phyloP scores from a whole-genome alignment of 1,140 invertebrate species.

The Drosophila asahinai region DNA sequence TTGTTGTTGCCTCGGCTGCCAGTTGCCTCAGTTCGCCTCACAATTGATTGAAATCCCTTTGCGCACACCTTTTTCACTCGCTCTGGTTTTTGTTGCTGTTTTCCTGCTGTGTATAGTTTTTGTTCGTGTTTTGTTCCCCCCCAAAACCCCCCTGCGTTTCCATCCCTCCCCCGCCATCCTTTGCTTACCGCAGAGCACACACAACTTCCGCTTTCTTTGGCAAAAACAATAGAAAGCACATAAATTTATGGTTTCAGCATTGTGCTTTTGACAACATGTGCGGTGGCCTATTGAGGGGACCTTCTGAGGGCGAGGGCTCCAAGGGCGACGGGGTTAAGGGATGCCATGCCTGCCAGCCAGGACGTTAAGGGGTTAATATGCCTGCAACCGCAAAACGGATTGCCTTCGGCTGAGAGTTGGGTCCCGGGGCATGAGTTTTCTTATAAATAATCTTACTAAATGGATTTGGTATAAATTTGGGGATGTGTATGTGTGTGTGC shows the following conservation, averaged over 20 bases:
- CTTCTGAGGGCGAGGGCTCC: slow-evolving; percentile 1
- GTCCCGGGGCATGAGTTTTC: slow-evolving; percentile 54
- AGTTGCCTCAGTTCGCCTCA: slow-evolving; percentile 64
- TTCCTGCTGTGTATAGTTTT: slow-evolving; percentile 58
- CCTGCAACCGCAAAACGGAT: slow-evolving; percentile 81
- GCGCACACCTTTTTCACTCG: slow-evolving; percentile 72
- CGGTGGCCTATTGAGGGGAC: slow-evolving; percentile 53
- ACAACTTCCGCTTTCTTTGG: slow-evolving; percentile 82
- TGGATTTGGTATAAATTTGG: slow-evolving; percentile 74
- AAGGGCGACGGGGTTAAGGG: neutral
- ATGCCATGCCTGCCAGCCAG: neutral
- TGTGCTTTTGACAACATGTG: slow-evolving; percentile 82
- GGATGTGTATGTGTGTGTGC: slow-evolving; percentile 26
- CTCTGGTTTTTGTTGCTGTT: slow-evolving; percentile 38
- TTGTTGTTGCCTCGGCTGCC: slow-evolving; percentile 54
- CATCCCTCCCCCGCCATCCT: slow-evolving; percentile 13
- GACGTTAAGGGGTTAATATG: slow-evolving; percentile 82
- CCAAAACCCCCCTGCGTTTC: neutral
- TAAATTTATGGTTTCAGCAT: slow-evolving; percentile 83
- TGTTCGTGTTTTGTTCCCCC: slow-evolving; percentile 31
- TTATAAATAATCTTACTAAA: slow-evolving; percentile 82
- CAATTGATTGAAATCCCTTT: slow-evolving; percentile 82
- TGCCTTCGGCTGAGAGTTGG: slow-evolving; percentile 47
- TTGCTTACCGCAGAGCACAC: slow-evolving; percentile 29
- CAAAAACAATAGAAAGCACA: slow-evolving; percentile 83